These are phyloP conservation scores for Sesia apiformis DNA, from an alignment of 2,888 invertebrate genomes.

Conservation along the genomic window DNA sequence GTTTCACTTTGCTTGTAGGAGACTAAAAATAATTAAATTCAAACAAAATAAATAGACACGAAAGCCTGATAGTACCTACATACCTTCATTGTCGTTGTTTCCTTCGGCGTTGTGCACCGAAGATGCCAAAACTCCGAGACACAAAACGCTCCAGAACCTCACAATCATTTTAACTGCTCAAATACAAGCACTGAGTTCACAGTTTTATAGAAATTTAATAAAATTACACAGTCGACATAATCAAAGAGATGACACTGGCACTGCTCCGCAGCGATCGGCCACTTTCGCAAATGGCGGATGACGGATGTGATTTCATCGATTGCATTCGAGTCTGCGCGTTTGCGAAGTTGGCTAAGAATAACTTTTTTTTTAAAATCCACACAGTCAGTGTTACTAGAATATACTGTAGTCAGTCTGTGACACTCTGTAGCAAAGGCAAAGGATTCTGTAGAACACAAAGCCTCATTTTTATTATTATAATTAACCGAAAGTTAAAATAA, in stretches of 20 bases:
- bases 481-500: too few species aligned
- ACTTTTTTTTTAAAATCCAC: too few species aligned
- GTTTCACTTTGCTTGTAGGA: too few species aligned
- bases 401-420: too few species aligned
- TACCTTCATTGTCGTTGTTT: conserved; percentile 73
- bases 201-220: conserved; percentile 55
- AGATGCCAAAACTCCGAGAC: conserved; percentile 66
- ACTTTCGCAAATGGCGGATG: conserved; percentile 69
- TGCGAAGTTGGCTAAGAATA: conserved; percentile 26
- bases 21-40: conserved; percentile 2
- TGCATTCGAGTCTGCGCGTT: conserved; percentile 49
- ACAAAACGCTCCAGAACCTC: conserved; percentile 68
- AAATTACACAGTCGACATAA: conserved; percentile 61
- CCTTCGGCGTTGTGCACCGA: conserved; percentile 56
- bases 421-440: too few species aligned
- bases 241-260: conserved; percentile 54
- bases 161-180: conserved; percentile 69
- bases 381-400: too few species aligned
- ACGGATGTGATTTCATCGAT: conserved; percentile 71
- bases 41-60: conserved; percentile 44
- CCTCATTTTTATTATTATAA: too few species aligned
- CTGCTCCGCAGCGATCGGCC: conserved; percentile 58
- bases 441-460: too few species aligned
- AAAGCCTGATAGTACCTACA: conserved; percentile 14
- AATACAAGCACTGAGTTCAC: conserved; percentile 59